Base-by-base conservation (phyloP, 2,113 vertebrate species). In the Acanthisitta chloris region DNA sequence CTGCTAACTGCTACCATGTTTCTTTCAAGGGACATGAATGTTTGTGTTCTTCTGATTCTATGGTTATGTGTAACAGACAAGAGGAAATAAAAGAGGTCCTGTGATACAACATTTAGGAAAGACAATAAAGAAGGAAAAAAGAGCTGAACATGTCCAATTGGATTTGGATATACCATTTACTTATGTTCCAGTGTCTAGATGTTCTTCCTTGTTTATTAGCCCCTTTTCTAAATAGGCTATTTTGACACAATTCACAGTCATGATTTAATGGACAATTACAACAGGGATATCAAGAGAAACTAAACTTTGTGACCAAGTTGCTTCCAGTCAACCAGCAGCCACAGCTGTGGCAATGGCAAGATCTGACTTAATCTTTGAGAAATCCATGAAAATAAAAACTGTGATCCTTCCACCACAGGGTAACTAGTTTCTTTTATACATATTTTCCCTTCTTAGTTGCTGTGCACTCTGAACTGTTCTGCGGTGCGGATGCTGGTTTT, bases 1-100 rank as follows among this genome's bases (percentile, higher is more conserved):
- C n/a, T n/a, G n/a, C n/a, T n/a, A n/a, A n/a, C n/a, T 52, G 45
- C 38, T 43, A 52, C 2, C 0, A 0, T 42, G 7, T 59, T 77
- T 83, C 58, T 66, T 93, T 83, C 49, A 59, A 43, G n/a, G 28
- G 14, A 29, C 58, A 12, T 28, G 45, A 69, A 70, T 52, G 10
- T 64, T 66, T 93, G 9, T 42, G 5, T 93, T 81, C 10, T 79
- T 6, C 40, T 86, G 17, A 5, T 84, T 24, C 28, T 1, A 2
- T 46, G 14, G 11, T 43, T 93, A 11, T 26, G 4, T 43, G 17
- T 91, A 67, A 67, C 8, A 81, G 33, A 49, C 4, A 46, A 45
- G 31, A 65, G n/a, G 14, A 82, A 64, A 42, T 23, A 61, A 61
- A 76, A 64, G 61, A 76, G 6, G 4, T 64, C 29, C 55, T 83